phyloP scores from a whole-genome alignment of 2,888 invertebrate genomes.

The Neria commutata region DNA sequence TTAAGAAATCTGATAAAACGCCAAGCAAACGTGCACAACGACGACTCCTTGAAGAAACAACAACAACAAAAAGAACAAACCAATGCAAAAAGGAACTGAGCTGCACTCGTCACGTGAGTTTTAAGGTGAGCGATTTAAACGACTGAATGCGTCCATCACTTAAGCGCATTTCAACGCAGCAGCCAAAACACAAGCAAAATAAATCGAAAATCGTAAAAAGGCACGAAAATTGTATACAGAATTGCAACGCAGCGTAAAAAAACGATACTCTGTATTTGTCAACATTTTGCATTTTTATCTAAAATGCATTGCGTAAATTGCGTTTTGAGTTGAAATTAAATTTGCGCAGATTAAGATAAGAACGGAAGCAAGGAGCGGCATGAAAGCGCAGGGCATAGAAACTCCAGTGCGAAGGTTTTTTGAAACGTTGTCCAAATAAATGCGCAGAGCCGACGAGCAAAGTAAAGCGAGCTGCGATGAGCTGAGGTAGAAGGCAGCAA shows the following conservation, averaged over 20 bases:
- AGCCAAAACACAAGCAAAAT: no score
- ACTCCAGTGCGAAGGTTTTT: neutral
- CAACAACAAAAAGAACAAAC: slow-evolving; percentile 16
- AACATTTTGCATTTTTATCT: slow-evolving; percentile 41
- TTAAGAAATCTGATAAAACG: slow-evolving; percentile 49
- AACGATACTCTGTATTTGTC: slow-evolving; percentile 48
- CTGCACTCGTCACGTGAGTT: slow-evolving; percentile 53
- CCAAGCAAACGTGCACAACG: slow-evolving; percentile 19
- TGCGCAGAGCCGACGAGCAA: neutral
- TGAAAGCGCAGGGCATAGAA: neutral
- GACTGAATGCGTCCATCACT: slow-evolving; percentile 43
- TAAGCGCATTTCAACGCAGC: slow-evolving; percentile 23
- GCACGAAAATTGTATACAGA: slow-evolving; percentile 30
- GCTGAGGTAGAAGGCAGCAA: neutral
- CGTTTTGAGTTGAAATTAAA: slow-evolving; percentile 54
- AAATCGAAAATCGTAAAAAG: no score
- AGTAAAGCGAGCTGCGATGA: neutral
- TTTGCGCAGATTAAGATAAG: slow-evolving; percentile 54
- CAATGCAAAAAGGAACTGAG: slow-evolving; percentile 15
- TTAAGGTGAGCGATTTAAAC: slow-evolving; percentile 49
- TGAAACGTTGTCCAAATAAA: slow-evolving; percentile 2
- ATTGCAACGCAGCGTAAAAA: neutral
- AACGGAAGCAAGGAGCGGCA: slow-evolving; percentile 34
- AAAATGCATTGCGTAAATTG: slow-evolving; percentile 55
- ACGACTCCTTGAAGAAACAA: neutral